phyloP scores from a whole-genome alignment of 2,113 vertebrate genomes.

The Malaclemys terrapin region DNA sequence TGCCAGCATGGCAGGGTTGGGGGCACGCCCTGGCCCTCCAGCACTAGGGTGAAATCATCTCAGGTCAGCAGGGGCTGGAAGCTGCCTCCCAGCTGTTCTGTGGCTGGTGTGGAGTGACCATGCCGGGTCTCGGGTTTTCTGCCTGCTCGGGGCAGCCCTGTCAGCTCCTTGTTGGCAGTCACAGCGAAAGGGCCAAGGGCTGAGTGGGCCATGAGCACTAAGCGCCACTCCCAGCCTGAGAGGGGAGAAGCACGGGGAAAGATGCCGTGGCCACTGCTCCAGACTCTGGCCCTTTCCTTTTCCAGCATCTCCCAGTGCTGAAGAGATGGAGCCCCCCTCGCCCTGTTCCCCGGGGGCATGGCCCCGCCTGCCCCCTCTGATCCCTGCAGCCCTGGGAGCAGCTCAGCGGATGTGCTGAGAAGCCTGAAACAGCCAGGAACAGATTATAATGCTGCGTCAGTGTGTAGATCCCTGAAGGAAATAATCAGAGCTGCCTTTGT shows the following conservation, averaged over 20 bases:
- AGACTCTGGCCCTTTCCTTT: background rate
- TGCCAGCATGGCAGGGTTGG: background rate
- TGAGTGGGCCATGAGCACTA: too few relatives aligned
- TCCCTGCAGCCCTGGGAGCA: background rate
- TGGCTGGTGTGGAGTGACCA: too few relatives aligned
- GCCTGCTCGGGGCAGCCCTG: too few relatives aligned
- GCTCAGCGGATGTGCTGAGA: accelerated
- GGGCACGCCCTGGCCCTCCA: background rate
- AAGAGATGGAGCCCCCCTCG: background rate
- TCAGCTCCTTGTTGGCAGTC: background rate
- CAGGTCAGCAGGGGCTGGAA: background rate
- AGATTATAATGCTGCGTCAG: background rate
- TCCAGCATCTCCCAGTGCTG: background rate
- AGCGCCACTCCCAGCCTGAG: too few relatives aligned
- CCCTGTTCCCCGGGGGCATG: too few relatives aligned
- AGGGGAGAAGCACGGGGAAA: too few relatives aligned
- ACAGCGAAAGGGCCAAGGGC: background rate
- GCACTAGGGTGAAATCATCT: background rate
- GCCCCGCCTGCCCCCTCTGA: too few relatives aligned
- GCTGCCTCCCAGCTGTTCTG: background rate
- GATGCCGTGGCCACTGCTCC: too few relatives aligned
- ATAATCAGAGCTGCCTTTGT: too few relatives aligned
- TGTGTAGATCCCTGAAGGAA: too few relatives aligned
- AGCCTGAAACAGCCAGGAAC: background rate
- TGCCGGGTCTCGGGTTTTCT: background rate